Conservation (phyloP, 2,888 invertebrate species). For the Brachypalpus laphriformis region DNA sequence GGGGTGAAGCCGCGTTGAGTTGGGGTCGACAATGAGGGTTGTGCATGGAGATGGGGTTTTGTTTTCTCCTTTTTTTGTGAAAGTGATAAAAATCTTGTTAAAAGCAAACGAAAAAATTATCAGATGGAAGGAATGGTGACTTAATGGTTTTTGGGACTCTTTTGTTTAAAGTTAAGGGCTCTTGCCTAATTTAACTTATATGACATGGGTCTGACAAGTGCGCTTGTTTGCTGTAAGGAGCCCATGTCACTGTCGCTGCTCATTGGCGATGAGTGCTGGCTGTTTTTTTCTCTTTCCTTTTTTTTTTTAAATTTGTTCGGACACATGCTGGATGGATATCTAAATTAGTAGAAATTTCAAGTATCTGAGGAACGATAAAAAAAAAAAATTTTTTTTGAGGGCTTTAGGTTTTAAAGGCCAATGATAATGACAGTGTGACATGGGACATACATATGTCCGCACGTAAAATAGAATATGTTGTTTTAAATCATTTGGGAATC, state of each 20-base stretch:
- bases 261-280: slow-evolving; percentile 30
- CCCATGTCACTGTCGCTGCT: slow-evolving; percentile 49
- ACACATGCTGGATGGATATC: slow-evolving; percentile 38
- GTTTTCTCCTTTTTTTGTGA: neutral
- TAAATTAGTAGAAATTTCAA: slow-evolving; percentile 32
- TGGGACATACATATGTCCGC: slow-evolving; percentile 15
- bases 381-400: neutral
- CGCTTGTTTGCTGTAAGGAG: slow-evolving; percentile 33
- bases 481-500: neutral
- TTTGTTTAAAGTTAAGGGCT: slow-evolving; percentile 49
- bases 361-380: neutral
- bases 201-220: slow-evolving; percentile 60
- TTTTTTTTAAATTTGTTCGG: slow-evolving; percentile 7
- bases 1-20: slow-evolving; percentile 6
- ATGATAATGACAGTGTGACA: slow-evolving; percentile 41
- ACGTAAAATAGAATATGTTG: neutral
- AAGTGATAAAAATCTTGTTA: slow-evolving; percentile 23
- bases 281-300: neutral
- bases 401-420: slow-evolving; percentile 3
- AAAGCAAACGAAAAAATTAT: neutral
- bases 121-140: slow-evolving; percentile 1
- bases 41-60: neutral
- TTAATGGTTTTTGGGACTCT: slow-evolving; percentile 43
- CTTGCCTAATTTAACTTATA: slow-evolving; percentile 56
- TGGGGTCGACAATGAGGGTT: slow-evolving; percentile 30